These are phyloP conservation scores for Scolopax rusticola DNA, from an alignment of 2,797 vertebrate genomes.

Conservation along the genomic window DNA sequence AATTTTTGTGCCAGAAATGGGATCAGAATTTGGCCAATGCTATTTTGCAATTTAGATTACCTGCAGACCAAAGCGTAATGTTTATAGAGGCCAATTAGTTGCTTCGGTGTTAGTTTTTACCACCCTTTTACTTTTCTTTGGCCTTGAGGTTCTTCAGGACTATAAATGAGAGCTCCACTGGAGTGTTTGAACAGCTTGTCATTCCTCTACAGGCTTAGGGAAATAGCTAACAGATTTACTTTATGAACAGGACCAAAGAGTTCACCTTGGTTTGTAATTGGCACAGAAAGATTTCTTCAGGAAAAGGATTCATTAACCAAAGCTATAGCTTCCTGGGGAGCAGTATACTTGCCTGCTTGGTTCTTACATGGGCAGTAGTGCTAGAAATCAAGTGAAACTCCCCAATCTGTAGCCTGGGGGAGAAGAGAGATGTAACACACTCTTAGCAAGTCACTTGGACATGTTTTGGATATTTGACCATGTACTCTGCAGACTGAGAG, in stretches of 20 bases:
- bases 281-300: background rate
- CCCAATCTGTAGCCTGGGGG: rapidly evolving
- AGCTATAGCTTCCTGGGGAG: background rate
- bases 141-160: background rate
- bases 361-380: background rate
- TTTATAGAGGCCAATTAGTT: background rate
- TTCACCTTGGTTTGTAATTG: background rate
- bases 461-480: background rate
- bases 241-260: background rate
- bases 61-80: background rate
- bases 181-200: background rate
- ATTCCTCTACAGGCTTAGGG: background rate
- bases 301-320: background rate
- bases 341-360: background rate
- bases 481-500: background rate
- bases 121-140: background rate
- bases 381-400: background rate
- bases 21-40: background rate
- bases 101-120: background rate
- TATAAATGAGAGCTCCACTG: background rate
- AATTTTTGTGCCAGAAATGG: background rate
- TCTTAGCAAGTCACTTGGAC: background rate
- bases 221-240: background rate
- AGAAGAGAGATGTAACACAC: background rate
- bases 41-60: background rate